Percentiles rank a stretch among this genome's conserved stretches.
Conservation (phyloP, 1,140 invertebrate species). For the Gryllus bimaculatus region DNA sequence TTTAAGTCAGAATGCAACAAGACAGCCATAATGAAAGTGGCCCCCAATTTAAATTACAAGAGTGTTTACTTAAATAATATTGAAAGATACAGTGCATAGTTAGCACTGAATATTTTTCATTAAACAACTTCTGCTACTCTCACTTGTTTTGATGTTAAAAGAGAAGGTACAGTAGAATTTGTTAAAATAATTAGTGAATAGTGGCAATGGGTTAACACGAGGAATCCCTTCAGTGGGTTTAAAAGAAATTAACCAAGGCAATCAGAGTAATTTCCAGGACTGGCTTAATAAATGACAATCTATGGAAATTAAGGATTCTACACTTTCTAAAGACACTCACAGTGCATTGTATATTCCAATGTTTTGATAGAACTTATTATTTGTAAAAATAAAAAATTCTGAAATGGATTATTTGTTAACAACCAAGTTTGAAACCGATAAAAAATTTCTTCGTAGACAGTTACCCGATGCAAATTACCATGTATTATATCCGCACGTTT, state of each 20-base stretch:
- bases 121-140: neutral
- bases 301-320: neutral
- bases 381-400: neutral
- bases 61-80: constrained; percentile 6
- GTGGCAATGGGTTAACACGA: neutral
- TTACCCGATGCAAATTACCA: constrained; percentile 7
- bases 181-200: neutral
- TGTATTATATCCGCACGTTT: no score
- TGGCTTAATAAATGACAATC: constrained; percentile 7
- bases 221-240: neutral
- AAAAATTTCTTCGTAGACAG: neutral
- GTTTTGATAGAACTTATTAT: constrained; percentile 5
- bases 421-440: neutral
- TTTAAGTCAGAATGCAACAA: neutral
- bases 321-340: neutral
- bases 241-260: neutral
- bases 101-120: constrained; percentile 3
- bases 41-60: constrained; percentile 6
- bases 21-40: neutral
- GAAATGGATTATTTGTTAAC: neutral
- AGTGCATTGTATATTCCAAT: neutral
- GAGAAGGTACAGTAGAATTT: neutral
- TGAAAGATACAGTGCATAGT: neutral
- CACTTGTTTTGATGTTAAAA: constrained; percentile 7
- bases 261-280: neutral